phyloP scores from a whole-genome alignment of 1,140 invertebrate species.

The Dolichoris vasculosae region DNA sequence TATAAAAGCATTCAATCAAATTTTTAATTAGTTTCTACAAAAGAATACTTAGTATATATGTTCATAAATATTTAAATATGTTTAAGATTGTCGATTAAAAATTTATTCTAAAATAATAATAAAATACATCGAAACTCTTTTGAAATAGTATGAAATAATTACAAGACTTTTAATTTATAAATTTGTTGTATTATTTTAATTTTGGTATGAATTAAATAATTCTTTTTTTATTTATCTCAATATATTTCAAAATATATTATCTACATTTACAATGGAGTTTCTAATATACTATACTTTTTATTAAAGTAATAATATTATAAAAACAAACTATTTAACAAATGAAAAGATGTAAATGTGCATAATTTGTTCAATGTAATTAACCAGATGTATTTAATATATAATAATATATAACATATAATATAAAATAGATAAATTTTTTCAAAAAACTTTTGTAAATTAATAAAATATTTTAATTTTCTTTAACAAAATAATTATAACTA shows the following conservation, averaged over 20 bases:
- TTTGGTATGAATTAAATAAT: background rate
- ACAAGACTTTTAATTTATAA: too few species aligned
- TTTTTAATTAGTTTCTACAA: too few species aligned
- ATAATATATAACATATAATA: too few species aligned
- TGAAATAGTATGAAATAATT: too few species aligned
- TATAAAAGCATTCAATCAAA: too few species aligned
- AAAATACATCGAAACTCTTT: too few species aligned
- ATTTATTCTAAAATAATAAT: too few species aligned
- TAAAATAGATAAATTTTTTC: constrained; percentile 5
- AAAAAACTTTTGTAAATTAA: background rate
- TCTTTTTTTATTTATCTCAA: background rate
- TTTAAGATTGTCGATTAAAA: too few species aligned
- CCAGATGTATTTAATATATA: too few species aligned
- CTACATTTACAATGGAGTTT: background rate
- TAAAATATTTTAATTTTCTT: background rate
- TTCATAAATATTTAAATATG: too few species aligned
- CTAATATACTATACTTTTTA: background rate
- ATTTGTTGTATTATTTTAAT: background rate
- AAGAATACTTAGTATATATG: too few species aligned
- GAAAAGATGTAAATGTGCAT: background rate
- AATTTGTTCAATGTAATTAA: background rate
- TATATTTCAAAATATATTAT: background rate
- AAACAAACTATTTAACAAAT: background rate
- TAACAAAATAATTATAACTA: background rate
- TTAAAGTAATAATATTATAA: background rate